These are phyloP conservation scores for Leistus spinibarbis DNA, from an alignment of 2,888 invertebrate genomes.

Conservation along the genomic window DNA sequence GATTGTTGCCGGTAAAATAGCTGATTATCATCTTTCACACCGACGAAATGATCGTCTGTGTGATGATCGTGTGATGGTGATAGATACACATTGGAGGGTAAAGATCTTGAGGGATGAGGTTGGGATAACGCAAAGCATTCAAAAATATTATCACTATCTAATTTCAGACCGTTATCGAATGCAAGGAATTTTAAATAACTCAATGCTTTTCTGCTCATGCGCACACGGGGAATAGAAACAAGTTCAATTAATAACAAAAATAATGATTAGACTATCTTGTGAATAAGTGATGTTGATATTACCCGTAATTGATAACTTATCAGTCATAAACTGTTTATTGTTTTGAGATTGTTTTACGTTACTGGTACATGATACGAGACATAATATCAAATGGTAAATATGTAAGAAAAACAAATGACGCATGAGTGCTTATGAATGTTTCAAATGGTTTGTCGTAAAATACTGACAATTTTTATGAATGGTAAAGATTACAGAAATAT, in stretches of 20 bases:
- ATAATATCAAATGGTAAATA: too few relatives aligned
- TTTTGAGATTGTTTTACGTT: not conserved
- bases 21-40: not conserved
- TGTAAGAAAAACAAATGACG: too few relatives aligned
- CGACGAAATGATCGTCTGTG: not conserved
- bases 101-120: constrained; percentile 15
- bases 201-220: constrained; percentile 52
- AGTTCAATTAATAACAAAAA: constrained; percentile 43
- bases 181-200: constrained; percentile 57
- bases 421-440: too few relatives aligned
- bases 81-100: constrained; percentile 36
- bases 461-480: too few relatives aligned
- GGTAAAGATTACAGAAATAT: too few relatives aligned
- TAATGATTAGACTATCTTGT: constrained; percentile 39
- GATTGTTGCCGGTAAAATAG: constrained; percentile 25
- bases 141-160: constrained; percentile 43
- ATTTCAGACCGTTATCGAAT: constrained; percentile 53
- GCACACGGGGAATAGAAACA: constrained; percentile 41
- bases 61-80: constrained; percentile 8
- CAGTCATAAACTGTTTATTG: not conserved
- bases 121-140: constrained; percentile 39
- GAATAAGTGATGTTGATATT: not conserved
- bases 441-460: too few relatives aligned
- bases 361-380: not conserved
- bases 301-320: not conserved